phyloP scores from a whole-genome alignment of 2,888 invertebrate species.

The Drosophila parthenogenetica region DNA sequence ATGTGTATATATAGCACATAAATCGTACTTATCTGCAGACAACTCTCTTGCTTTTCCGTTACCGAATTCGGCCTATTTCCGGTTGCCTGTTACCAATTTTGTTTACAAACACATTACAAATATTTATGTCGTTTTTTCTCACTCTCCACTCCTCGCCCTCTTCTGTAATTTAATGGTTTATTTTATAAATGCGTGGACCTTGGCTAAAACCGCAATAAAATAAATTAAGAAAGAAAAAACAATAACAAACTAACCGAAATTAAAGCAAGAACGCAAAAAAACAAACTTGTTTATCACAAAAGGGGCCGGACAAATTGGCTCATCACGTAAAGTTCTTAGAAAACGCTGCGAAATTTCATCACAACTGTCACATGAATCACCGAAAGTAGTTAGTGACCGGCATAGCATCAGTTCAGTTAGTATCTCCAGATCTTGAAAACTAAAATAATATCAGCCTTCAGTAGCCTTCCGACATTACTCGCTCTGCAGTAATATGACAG shows the following conservation, averaged over 20 bases:
- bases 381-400: conserved; percentile 17
- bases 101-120: conserved; percentile 52
- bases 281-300: conserved; percentile 65
- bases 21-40: conserved; percentile 48
- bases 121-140: conserved; percentile 41
- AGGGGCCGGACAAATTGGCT: conserved; percentile 47
- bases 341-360: conserved; percentile 62
- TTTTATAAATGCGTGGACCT: conserved; percentile 32
- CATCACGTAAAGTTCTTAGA: conserved; percentile 65
- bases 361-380: conserved; percentile 56
- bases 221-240: conserved; percentile 4
- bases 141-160: not conserved
- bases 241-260: conserved; percentile 8
- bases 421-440: conserved; percentile 4
- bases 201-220: conserved; percentile 27
- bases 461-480: too few species aligned
- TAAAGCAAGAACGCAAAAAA: conserved; percentile 40
- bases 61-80: conserved; percentile 46
- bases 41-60: conserved; percentile 11
- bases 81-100: conserved; percentile 38
- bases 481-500: too few species aligned
- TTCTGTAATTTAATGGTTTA: conserved; percentile 12
- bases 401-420: conserved; percentile 25
- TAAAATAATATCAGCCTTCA: not conserved
- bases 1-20: conserved; percentile 14